These are phyloP conservation scores for Sitophilus oryzae DNA, from an alignment of 1,140 invertebrate genomes.

Conservation along the genomic window DNA sequence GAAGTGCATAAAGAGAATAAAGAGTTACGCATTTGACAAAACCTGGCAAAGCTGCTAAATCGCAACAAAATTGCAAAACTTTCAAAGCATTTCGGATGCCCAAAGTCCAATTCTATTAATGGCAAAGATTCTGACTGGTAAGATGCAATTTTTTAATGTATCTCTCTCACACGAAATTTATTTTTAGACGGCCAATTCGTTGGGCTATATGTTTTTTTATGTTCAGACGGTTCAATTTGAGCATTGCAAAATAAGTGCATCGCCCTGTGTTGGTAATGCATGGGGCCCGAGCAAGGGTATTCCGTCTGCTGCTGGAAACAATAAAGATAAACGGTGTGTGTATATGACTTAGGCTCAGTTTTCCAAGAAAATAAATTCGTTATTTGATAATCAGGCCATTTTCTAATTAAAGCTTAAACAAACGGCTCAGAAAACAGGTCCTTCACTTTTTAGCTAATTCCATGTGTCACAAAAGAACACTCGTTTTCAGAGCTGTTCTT, in stretches of 20 bases:
- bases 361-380: neutral
- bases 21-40: too few species aligned
- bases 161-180: neutral
- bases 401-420: too few species aligned
- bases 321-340: neutral
- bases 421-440: too few species aligned
- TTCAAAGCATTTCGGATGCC: neutral
- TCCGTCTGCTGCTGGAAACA: neutral
- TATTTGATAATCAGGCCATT: too few species aligned
- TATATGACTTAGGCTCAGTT: neutral
- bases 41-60: too few species aligned
- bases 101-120: neutral
- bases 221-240: slow-evolving; percentile 2
- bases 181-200: slow-evolving; percentile 2
- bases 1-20: too few species aligned
- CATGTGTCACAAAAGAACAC: too few species aligned
- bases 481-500: too few species aligned
- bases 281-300: neutral
- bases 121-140: neutral
- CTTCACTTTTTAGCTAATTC: too few species aligned
- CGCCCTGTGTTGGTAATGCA: neutral
- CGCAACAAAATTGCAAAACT: neutral
- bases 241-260: slow-evolving; percentile 10
- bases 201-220: slow-evolving; percentile 3
- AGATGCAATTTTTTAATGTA: slow-evolving; percentile 3